phyloP scores from a whole-genome alignment of 2,113 vertebrate genomes.

The Campylomormyrus tamandua region DNA sequence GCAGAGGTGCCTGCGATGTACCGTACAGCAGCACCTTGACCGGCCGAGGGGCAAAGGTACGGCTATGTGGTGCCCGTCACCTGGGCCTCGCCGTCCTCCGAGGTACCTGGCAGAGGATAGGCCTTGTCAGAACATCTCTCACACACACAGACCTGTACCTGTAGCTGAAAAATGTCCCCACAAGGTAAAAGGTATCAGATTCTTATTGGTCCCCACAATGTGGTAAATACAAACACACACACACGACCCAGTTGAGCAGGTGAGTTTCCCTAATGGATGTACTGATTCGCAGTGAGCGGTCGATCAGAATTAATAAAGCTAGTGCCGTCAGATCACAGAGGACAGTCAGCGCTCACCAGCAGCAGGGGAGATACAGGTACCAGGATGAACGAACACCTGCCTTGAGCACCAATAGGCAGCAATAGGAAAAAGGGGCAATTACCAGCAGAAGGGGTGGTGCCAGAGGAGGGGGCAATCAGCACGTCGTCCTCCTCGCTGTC shows the following conservation, averaged over 20 bases:
- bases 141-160: too few species aligned
- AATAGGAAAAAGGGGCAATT: not conserved
- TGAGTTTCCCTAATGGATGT: not conserved
- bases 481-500: slow-evolving; percentile 87
- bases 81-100: slow-evolving; percentile 75
- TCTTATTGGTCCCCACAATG: not conserved
- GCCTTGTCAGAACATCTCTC: not conserved
- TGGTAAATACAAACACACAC: not conserved
- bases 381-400: not conserved
- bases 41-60: not conserved
- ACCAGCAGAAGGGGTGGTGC: slow-evolving; percentile 35
- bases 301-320: not conserved
- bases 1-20: slow-evolving; percentile 62
- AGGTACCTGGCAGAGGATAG: slow-evolving; percentile 62
- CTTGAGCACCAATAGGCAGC: not conserved
- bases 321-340: not conserved
- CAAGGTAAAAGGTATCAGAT: not conserved
- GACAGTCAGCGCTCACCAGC: not conserved
- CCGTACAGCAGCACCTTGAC: not conserved
- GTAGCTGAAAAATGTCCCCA: not conserved
- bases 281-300: not conserved
- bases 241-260: not conserved
- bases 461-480: slow-evolving; percentile 62
- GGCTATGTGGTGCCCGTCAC: slow-evolving; percentile 42
- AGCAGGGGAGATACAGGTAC: not conserved